Percentiles rank a stretch among this genome's conserved stretches.
Evolutionary conservation across 2,888 invertebrate species (phyloP).

Genomic region (Calliphora vomitoria): DNA sequence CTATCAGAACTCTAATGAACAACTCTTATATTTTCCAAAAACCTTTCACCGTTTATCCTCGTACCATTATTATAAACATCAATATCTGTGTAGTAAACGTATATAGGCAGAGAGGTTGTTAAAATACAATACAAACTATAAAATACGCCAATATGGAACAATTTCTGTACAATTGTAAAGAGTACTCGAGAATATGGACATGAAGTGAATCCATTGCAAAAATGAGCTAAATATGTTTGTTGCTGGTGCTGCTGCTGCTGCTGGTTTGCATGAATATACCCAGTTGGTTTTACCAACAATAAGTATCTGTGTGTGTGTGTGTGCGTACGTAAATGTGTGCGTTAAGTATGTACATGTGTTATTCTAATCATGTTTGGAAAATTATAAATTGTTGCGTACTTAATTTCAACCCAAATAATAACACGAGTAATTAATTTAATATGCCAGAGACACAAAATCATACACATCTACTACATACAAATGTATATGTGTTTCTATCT

Average conservation of each 20-base stretch:
- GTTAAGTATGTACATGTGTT: constrained; percentile 76
- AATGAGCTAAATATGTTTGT: constrained; percentile 15
- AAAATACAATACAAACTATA: constrained; percentile 44
- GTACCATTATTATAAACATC: constrained; percentile 46
- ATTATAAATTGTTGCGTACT: constrained; percentile 83
- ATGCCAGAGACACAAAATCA: constrained; percentile 80
- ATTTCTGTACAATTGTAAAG: constrained; percentile 50
- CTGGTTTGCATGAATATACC: constrained; percentile 11
- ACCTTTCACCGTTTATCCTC: neutral
- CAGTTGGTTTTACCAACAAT: constrained; percentile 51
- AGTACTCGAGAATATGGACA: constrained; percentile 58
- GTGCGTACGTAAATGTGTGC: neutral
- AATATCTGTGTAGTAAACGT: constrained; percentile 48
- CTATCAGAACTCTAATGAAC: no score
- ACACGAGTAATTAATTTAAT: constrained; percentile 84
- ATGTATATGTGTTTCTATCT: neutral
- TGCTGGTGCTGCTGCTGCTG: constrained; percentile 20
- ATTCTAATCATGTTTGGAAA: constrained; percentile 82
- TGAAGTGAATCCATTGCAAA: constrained; percentile 46
- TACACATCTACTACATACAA: constrained; percentile 43
- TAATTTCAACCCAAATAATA: constrained; percentile 83
- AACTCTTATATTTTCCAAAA: neutral
- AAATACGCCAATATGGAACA: constrained; percentile 57
- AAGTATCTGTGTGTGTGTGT: constrained; percentile 17
- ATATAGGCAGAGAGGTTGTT: constrained; percentile 9